phyloP scores from a whole-genome alignment of 2,113 vertebrate genomes.

The Bujurquina vittata region DNA sequence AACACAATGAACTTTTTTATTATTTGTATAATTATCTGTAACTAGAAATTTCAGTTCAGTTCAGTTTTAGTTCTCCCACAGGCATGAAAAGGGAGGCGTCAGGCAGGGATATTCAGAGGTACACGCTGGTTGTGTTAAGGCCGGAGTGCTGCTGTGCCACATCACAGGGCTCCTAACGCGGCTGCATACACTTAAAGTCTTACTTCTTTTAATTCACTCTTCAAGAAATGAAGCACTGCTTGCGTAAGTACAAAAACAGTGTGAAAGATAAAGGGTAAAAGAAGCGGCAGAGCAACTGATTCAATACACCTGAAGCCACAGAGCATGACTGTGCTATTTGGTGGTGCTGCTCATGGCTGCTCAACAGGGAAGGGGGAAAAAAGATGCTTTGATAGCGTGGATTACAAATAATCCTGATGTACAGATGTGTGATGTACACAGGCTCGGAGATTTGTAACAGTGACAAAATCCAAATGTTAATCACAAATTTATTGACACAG shows the following conservation, averaged over 20 bases:
- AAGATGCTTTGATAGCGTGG: not conserved
- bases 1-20: not conserved
- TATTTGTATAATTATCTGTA: not conserved
- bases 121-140: not conserved
- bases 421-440: not conserved
- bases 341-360: conserved; percentile 18
- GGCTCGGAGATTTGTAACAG: not conserved
- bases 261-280: not conserved
- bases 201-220: not conserved
- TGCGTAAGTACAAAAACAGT: conserved; percentile 10
- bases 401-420: not conserved
- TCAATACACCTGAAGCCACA: conserved; percentile 29
- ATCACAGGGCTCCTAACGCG: not conserved
- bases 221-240: not conserved
- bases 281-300: not conserved
- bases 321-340: conserved; percentile 18
- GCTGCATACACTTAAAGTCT: not conserved
- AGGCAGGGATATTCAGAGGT: not conserved
- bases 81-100: accelerated
- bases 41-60: not conserved
- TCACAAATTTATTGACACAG: conserved; percentile 1
- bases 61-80: not conserved
- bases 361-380: not conserved
- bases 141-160: not conserved
- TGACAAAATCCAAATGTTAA: conserved; percentile 8